Conservation (phyloP, 2,888 invertebrate species). For the Folsomia candida region DNA sequence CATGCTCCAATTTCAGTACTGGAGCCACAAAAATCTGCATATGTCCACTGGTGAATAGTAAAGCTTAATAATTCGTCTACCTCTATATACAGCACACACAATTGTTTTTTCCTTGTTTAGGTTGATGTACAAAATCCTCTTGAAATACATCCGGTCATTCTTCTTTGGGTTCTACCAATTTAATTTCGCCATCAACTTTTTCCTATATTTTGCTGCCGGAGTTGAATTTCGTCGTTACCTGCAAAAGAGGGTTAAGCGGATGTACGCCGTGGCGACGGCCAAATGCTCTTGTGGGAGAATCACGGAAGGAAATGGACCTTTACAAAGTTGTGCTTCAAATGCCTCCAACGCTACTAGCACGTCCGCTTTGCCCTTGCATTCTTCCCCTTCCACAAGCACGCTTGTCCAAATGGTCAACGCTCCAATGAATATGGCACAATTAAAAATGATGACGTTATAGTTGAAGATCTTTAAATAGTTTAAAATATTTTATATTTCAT, state of each 20-base stretch:
- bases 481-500: no score
- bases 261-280: neutral
- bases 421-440: no score
- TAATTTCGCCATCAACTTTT: constrained; percentile 55
- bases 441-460: no score
- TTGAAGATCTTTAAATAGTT: no score
- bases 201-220: constrained; percentile 54
- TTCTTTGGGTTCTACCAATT: constrained; percentile 55
- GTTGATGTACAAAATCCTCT: constrained; percentile 53
- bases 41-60: constrained; percentile 53
- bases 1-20: constrained; percentile 49
- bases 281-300: neutral
- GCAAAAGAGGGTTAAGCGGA: constrained; percentile 21
- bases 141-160: constrained; percentile 55
- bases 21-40: constrained; percentile 48
- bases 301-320: neutral
- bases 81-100: no score
- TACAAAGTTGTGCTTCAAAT: neutral
- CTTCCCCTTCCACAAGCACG: neutral
- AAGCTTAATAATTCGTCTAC: neutral
- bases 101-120: constrained; percentile 39
- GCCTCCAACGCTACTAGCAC: neutral
- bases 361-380: neutral
- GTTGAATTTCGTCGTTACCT: constrained; percentile 52
- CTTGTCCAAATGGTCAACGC: no score